Base-by-base conservation (phyloP, 2,797 vertebrate genomes). In the Falco columbarius region DNA sequence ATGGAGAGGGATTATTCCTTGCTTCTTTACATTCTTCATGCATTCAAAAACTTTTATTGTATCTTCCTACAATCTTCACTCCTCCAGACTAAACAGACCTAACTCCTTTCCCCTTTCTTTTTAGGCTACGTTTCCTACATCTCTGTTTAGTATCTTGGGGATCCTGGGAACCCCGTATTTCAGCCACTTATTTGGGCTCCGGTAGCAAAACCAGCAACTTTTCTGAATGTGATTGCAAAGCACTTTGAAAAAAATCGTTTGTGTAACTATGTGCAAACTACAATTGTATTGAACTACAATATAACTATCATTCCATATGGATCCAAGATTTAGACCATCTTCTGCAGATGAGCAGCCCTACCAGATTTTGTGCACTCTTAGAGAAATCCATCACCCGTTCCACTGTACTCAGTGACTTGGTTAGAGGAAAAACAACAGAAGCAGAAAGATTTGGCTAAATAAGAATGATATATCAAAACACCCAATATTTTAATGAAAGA, bases 401-500 rank as follows among this genome's bases (percentile, higher is more conserved):
- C 56, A 61, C 30, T 85, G 47, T 11, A 14, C 32, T 70, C 40
- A 68, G 19, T 38, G 52, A 46, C 18, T 65, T 49, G 32, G 14
- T 81, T 75, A 75, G 38, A 81, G 24, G 24, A 16, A 77, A 79
- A 89, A 62, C 30, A 81, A 34, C 8, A 90, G 72, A 91, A 74
- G 67, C 26, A 79, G 44, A 58, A 92, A 74, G 36, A 73, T 90
- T 72, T 92, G 63, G 77, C 95, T 95, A 91, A 90, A 81, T 93
- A 89, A 93, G 85, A 95, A 94, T 80, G 66, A 92, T 91, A 66
- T 97, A 90, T 97, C 97, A 98, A 97, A 97, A 92, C 97, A 98
- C 97, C 82, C 97, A 97, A 96, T 93, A 97, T 97, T 98, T 98
- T 98, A 98, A 98, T 98, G 97, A 98, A 98, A 98, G 97, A 98